A percentile compares a stretch with the other conserved stretches of the same genome.
Evolutionary conservation across 2,113 vertebrate species (phyloP).

Genomic region (Halichoerus grypus): DNA sequence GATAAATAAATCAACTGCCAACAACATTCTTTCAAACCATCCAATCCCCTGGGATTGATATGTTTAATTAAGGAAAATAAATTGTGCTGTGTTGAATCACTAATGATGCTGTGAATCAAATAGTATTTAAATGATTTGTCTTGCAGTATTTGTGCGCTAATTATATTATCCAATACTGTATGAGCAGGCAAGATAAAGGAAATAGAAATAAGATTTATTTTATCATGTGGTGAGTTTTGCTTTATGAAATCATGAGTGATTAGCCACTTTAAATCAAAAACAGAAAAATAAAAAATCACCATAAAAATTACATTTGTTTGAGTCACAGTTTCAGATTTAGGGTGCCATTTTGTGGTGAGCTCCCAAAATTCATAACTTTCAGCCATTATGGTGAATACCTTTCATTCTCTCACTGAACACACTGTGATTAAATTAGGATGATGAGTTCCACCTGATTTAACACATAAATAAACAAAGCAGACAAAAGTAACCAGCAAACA

Average conservation of each 20-base stretch:
- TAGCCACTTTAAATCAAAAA: constrained; percentile 10
- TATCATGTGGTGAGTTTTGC: background rate
- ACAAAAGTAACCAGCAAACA: background rate
- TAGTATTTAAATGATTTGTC: constrained; percentile 55
- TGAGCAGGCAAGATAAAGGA: background rate
- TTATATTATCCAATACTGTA: constrained; percentile 41
- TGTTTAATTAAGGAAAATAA: constrained; percentile 69
- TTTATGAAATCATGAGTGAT: constrained; percentile 32
- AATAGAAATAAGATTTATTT: constrained; percentile 46
- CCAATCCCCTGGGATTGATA: background rate
- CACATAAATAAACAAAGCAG: background rate
- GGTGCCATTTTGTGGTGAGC: background rate
- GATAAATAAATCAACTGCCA: constrained; percentile 74
- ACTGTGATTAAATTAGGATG: background rate
- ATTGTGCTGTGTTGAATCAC: constrained; percentile 38
- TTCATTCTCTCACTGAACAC: background rate
- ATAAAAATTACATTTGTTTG: background rate
- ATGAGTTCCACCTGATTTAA: background rate
- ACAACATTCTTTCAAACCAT: constrained; percentile 36
- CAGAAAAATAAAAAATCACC: background rate
- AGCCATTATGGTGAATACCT: background rate
- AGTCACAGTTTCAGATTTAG: background rate
- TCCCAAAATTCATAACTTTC: background rate
- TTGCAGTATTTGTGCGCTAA: constrained; percentile 59
- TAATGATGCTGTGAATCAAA: constrained; percentile 70